Percentiles rank a stretch among this genome's conserved stretches.
phyloP scores from a whole-genome alignment of 2,113 vertebrate genomes.

The Tonatia bakeri region DNA sequence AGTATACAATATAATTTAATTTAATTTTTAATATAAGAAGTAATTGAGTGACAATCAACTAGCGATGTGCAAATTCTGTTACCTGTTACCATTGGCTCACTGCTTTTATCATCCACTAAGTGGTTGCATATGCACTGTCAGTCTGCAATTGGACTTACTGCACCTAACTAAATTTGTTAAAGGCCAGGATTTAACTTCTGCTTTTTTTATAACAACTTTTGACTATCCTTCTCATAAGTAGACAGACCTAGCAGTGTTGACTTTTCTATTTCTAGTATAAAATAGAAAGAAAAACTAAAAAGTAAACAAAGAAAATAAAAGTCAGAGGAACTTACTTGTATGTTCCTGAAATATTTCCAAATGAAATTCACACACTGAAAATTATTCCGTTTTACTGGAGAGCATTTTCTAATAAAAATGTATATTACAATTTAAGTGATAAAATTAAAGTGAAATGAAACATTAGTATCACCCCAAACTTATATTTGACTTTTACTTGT shows the following conservation, averaged over 20 bases:
- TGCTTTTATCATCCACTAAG: neutral
- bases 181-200: neutral
- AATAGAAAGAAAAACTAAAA: neutral
- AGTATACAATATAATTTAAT: neutral
- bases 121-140: neutral
- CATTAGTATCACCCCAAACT: neutral
- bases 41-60: neutral
- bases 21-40: neutral
- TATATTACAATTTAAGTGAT: neutral
- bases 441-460: neutral
- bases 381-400: neutral
- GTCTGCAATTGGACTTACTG: neutral
- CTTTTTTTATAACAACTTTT: neutral
- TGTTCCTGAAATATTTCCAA: neutral
- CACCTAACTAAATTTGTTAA: neutral
- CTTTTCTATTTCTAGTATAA: conserved; percentile 14
- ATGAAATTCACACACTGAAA: neutral
- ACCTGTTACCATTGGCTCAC: neutral
- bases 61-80: neutral
- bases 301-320: neutral
- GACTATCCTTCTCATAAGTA: neutral
- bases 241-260: neutral
- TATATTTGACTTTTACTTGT: neutral
- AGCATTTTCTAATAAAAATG: neutral
- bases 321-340: neutral